Percentiles rank a stretch among this genome's conserved stretches.
phyloP scores from a whole-genome alignment of 2,797 vertebrate species.

The Phaenicophaeus curvirostris region DNA sequence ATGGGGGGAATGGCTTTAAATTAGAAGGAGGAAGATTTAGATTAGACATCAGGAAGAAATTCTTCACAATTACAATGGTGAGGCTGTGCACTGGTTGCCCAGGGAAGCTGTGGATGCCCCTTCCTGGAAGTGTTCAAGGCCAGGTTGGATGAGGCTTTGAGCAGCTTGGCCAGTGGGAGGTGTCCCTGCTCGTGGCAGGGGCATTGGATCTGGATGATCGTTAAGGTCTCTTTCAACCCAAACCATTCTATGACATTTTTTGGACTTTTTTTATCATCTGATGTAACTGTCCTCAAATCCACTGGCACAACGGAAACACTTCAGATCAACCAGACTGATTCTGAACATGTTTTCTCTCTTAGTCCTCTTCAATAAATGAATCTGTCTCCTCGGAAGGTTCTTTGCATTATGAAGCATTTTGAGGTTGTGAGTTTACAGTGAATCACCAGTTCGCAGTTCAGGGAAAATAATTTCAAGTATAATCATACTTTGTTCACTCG shows the following conservation, averaged over 20 bases:
- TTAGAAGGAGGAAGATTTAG: no score
- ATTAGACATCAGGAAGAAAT: no score
- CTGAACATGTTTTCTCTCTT: not conserved
- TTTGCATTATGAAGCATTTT: not conserved
- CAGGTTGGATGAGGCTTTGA: no score
- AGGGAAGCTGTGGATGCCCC: no score
- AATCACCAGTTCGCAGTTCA: conserved; percentile 57
- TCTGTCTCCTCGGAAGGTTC: not conserved
- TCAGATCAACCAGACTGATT: not conserved
- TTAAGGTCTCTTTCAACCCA: no score
- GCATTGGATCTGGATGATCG: no score
- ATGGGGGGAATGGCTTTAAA: no score
- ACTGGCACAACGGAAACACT: not conserved
- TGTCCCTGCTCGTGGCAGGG: no score
- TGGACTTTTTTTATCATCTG: not conserved
- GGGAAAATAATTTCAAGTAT: conserved; percentile 26
- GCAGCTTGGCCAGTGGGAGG: no score
- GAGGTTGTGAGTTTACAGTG: conserved; percentile 31
- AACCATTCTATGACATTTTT: not conserved
- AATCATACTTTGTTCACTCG: not conserved
- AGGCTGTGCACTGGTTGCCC: no score
- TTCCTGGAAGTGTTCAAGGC: no score
- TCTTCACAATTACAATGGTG: no score
- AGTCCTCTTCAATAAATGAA: not conserved
- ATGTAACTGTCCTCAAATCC: not conserved